phyloP scores from a whole-genome alignment of 1,140 invertebrate genomes.

The Chironomus striatipennis region DNA sequence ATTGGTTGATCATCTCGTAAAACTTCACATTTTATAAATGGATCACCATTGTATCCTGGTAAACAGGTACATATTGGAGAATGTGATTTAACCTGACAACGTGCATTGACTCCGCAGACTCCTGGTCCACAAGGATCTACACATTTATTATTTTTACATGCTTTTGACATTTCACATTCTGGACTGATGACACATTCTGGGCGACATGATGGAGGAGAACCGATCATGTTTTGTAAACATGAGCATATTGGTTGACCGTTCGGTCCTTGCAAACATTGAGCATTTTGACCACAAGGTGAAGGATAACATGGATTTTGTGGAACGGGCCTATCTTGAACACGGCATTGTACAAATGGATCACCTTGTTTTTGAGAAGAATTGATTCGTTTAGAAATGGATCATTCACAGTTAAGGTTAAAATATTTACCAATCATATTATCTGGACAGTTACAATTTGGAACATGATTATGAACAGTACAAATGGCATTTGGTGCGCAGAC shows the following conservation, averaged over 20 bases:
- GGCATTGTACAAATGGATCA: conserved; percentile 71
- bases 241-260: conserved; percentile 64
- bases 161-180: conserved; percentile 60
- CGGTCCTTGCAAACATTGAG: conserved; percentile 58
- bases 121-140: conserved; percentile 61
- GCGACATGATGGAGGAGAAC: conserved; percentile 63
- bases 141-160: conserved; percentile 64
- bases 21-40: conserved; percentile 57
- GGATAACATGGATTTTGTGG: conserved; percentile 57
- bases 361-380: too few relatives aligned
- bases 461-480: conserved; percentile 62
- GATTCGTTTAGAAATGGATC: too few relatives aligned
- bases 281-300: conserved; percentile 73
- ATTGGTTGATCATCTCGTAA: conserved; percentile 37
- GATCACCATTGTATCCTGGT: conserved; percentile 63
- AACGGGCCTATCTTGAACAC: conserved; percentile 42
- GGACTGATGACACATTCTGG: conserved; percentile 64
- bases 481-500: conserved; percentile 64
- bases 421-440: conserved; percentile 53
- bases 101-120: conserved; percentile 63
- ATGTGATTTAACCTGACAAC: conserved; percentile 64
- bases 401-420: too few relatives aligned
- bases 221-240: conserved; percentile 63
- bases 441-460: conserved; percentile 66
- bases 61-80: conserved; percentile 64